Percentiles rank a stretch among this genome's conserved stretches.
phyloP scores from a whole-genome alignment of 2,888 invertebrate species.

The Hoplodrina blanda region DNA sequence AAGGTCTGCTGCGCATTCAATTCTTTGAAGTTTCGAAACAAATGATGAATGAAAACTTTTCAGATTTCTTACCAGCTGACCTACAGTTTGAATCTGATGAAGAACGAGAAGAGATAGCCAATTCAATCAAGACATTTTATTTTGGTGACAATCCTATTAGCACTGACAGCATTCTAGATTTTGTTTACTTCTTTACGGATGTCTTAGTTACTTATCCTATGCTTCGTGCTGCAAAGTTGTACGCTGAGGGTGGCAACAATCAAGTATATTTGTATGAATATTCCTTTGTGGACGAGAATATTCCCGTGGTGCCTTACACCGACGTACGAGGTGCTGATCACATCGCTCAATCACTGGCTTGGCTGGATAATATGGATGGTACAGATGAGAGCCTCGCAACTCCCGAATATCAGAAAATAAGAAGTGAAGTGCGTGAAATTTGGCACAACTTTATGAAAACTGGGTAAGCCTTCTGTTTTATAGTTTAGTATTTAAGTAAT shows the following conservation, averaged over 20 bases:
- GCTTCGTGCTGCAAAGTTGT: slow-evolving; percentile 67
- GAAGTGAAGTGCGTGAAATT: too few relatives aligned
- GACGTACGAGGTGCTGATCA: slow-evolving; percentile 67
- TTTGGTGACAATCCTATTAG: slow-evolving; percentile 67
- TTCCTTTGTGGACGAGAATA: slow-evolving; percentile 68
- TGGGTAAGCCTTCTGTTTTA: too few relatives aligned
- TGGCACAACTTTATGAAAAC: too few relatives aligned
- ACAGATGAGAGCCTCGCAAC: too few relatives aligned
- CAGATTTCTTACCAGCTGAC: slow-evolving; percentile 76
- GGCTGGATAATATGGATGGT: too few relatives aligned
- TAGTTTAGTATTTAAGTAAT: too few relatives aligned
- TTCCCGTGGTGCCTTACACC: slow-evolving; percentile 62
- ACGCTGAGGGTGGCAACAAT: slow-evolving; percentile 70
- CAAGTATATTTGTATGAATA: slow-evolving; percentile 76
- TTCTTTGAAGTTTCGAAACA: slow-evolving; percentile 68
- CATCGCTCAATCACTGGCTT: slow-evolving; percentile 64
- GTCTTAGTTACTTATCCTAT: slow-evolving; percentile 65
- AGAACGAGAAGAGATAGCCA: slow-evolving; percentile 68
- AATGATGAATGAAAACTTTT: slow-evolving; percentile 75
- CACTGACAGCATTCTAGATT: slow-evolving; percentile 62
- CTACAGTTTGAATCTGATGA: slow-evolving; percentile 66
- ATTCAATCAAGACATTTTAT: slow-evolving; percentile 69
- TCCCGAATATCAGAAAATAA: too few relatives aligned
- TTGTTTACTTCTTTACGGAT: slow-evolving; percentile 71
- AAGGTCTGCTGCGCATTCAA: slow-evolving; percentile 64